Percentiles rank a stretch among this genome's conserved stretches.
Evolutionary conservation across 2,113 vertebrate genomes (phyloP).

Genomic region (Cyphotilapia sp.): DNA sequence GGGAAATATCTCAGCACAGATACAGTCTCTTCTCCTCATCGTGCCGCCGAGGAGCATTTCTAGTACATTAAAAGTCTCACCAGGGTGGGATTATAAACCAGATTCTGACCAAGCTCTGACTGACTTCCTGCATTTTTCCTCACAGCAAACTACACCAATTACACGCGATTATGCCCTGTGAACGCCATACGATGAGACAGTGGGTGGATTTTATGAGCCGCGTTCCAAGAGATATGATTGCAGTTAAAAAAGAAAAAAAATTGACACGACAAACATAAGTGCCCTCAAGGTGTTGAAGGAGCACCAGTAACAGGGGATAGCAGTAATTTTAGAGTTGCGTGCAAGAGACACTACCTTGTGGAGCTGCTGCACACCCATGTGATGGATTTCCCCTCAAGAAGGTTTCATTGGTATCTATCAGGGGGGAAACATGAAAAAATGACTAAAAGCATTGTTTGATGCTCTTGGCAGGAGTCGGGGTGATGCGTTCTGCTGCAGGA

Average conservation of each 20-base stretch:
- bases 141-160: neutral
- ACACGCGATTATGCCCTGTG: neutral
- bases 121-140: neutral
- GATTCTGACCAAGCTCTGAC: neutral
- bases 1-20: slow-evolving; percentile 66
- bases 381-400: slow-evolving; percentile 41
- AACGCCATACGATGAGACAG: slow-evolving; percentile 11
- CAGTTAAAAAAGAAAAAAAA: neutral
- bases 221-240: neutral
- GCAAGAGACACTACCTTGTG: slow-evolving; percentile 37
- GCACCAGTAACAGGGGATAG: slow-evolving; percentile 1
- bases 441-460: slow-evolving; percentile 38
- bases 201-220: neutral
- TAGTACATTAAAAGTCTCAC: neutral
- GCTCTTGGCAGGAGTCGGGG: neutral
- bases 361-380: slow-evolving; percentile 15
- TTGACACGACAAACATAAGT: slow-evolving; percentile 3
- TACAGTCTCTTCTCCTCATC: slow-evolving; percentile 15
- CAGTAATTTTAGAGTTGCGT: slow-evolving; percentile 52
- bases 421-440: neutral
- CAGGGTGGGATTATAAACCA: neutral
- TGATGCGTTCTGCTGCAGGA: neutral
- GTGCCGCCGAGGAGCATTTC: neutral
- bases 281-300: slow-evolving; percentile 35
- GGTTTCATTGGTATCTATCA: slow-evolving; percentile 41